Evolutionary conservation across 1,140 invertebrate genomes (phyloP), one percentile per base, ranked within the genome.

Genomic region (Lepidurus packardi): DNA sequence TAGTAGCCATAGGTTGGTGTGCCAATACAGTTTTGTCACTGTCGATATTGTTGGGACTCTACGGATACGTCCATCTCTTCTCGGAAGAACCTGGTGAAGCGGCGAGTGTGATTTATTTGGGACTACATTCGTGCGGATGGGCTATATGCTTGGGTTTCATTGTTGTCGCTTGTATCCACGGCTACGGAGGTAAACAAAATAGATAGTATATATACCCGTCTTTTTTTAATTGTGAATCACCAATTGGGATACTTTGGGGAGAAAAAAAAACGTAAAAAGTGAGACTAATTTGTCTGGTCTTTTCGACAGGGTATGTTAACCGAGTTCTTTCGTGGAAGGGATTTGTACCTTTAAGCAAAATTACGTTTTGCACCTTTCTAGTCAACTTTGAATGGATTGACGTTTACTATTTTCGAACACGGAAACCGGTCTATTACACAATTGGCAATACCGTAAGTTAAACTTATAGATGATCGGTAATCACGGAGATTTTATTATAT

Each of bases 291-390:
- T 34, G 2, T 34, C 25, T 34, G 25, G 3, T 34, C 25, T 34
- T 34, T 34, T 34, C 25, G 25, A 34, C 25, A 65, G 91, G 89
- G 65, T 82, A 88, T 4, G 83, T 92, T 1, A 88, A 89, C 76
- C 82, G 82, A 3, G 84, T 92, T 73, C 83, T 93, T 13, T 90
- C 88, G 1, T 93, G 91, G 91, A 86, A 84, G 21, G 86, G 87
- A 0, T 91, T 91, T 85, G 85, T 90, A 34, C 90, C 91, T 1
- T 84, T 94, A 4, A 89, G 91, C 78, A 88, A 91, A 81, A 84
- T 94, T 24, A 88, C 90, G 0, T 94, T 92, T 82, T 89, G 89
- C 73, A 88, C 89, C 6, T 94, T 93, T 82, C 84, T 94, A 6
- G 80, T 87, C n/a, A 86, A 87, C 80, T 83, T 83, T 43, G 76